Evolutionary conservation across 2,888 invertebrate genomes (phyloP), one percentile per base, ranked within the genome.

Genomic region (Meghimatium bilineatum): DNA sequence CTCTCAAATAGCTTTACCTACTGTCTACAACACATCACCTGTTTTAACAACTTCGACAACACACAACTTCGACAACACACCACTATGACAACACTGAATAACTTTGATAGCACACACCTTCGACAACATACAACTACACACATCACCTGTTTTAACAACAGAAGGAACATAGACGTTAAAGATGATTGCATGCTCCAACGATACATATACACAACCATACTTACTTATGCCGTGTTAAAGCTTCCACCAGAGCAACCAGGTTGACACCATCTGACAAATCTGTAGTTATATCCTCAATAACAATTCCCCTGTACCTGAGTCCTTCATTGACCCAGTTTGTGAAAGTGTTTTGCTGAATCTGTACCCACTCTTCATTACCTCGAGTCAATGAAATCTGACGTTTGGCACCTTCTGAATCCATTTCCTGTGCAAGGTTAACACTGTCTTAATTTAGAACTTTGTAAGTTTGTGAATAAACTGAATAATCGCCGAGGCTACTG

Each of bases 301-400:
- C 94, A 1, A 89, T 83, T 10, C 89, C 90, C 10, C 88, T 82
- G 32, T 88, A 86, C 82, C 91, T 89, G 36, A 95, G 91, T 86
- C 94, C 94, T 86, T 98, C 98, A 94, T 98, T 98, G 91, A 98
- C 97, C 98, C 98, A 99, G 94, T 99, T 99, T 89, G 96, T 96
- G 90, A 98, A 99, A 67, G 98, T 99, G 94, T 92, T 93, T 72
- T 97, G 85, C 86, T 92, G 92, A 44, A 92, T 92, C 81, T 89
- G 87, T 44, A 98, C 97, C 98, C 98, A 98, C 63, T 97, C 96
- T 91, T 97, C 97, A 94, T 97, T 97, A 69, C 86, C 86, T 0
- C 85, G 82, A 93, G 97, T 96, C 97, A 98, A 84, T 63, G 87
- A 86, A 69, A 80, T 60, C 49, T 75, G 67, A 26, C 79, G 72